A percentile compares a stretch with the other conserved stretches of the same genome.
phyloP scores from a whole-genome alignment of 2,888 invertebrate species.

The Beris chalybata region DNA sequence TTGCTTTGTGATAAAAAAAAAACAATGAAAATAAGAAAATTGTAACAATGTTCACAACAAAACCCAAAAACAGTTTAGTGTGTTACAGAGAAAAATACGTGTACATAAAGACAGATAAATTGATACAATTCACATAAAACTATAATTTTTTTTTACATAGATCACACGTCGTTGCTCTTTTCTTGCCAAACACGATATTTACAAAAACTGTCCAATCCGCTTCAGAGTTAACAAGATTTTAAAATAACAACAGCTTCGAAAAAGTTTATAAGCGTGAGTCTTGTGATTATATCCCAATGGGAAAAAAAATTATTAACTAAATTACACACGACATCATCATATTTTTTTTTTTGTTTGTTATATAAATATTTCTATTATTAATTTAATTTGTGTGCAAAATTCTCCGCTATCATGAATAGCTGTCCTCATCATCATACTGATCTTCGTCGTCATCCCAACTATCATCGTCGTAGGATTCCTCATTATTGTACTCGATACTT shows the following conservation, averaged over 20 bases:
- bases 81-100: constrained; percentile 9
- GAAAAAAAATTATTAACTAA: neutral
- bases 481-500: constrained; percentile 36
- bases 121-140: constrained; percentile 27
- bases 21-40: no score
- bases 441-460: constrained; percentile 32
- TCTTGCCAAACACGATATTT: no score
- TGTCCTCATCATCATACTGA: constrained; percentile 35
- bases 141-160: constrained; percentile 13
- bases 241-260: no score
- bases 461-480: constrained; percentile 32
- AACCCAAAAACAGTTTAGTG: constrained; percentile 2
- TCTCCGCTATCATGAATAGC: constrained; percentile 24
- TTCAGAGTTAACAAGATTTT: no score
- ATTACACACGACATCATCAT: neutral
- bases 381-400: neutral
- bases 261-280: neutral
- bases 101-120: constrained; percentile 22
- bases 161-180: constrained; percentile 14
- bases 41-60: no score
- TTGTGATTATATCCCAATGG: neutral
- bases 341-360: neutral
- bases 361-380: neutral
- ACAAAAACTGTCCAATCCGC: no score
- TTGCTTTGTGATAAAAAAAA: no score